These are phyloP conservation scores for Choreutis nemorana DNA, from an alignment of 2,888 invertebrate species.

Conservation along the genomic window DNA sequence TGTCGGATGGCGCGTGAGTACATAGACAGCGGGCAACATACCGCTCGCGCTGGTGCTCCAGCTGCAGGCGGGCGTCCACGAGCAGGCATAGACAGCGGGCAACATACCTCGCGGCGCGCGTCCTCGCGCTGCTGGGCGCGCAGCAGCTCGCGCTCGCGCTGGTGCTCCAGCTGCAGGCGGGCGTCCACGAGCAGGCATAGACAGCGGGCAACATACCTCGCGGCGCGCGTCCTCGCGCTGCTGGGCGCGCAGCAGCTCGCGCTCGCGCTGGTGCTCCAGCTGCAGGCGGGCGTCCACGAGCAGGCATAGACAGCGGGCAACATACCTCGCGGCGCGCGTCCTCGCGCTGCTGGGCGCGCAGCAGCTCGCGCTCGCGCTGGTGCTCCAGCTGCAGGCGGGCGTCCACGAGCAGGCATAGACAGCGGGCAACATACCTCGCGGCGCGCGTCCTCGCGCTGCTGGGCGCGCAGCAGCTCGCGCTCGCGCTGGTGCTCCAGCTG, in stretches of 20 bases:
- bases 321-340: slow-evolving; percentile 65
- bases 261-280: slow-evolving; percentile 52
- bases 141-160: slow-evolving; percentile 65
- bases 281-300: slow-evolving; percentile 66
- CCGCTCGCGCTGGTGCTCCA: slow-evolving; percentile 69
- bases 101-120: slow-evolving; percentile 65
- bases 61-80: slow-evolving; percentile 64
- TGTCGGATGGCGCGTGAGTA: no score
- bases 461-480: slow-evolving; percentile 70
- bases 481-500: slow-evolving; percentile 57
- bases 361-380: slow-evolving; percentile 63
- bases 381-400: slow-evolving; percentile 64
- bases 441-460: slow-evolving; percentile 65
- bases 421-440: slow-evolving; percentile 66
- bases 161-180: slow-evolving; percentile 60
- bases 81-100: slow-evolving; percentile 55
- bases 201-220: slow-evolving; percentile 67
- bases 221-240: slow-evolving; percentile 61
- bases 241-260: slow-evolving; percentile 70
- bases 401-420: slow-evolving; percentile 61
- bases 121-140: slow-evolving; percentile 71
- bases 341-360: slow-evolving; percentile 71
- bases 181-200: slow-evolving; percentile 65
- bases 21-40: no score
- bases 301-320: slow-evolving; percentile 57